Evolutionary conservation across 2,113 vertebrate genomes (phyloP), one percentile per base, ranked within the genome.

Genomic region (Brachypteracias leptosomus): DNA sequence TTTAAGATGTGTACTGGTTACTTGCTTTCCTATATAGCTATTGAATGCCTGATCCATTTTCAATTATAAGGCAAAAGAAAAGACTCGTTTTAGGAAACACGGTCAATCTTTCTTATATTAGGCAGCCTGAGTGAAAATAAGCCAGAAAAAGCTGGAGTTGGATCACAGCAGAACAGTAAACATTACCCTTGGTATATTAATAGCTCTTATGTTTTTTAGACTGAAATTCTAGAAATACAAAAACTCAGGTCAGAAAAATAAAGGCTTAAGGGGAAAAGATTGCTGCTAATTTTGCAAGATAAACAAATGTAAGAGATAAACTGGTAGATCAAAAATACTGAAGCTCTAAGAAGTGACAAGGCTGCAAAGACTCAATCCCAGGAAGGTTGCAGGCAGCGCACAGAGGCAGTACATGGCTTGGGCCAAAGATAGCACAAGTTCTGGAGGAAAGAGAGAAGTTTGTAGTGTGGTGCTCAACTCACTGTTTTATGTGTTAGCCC

Each of bases 401-500:
- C 19, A 61, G 29, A 55, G 22, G 13, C 2, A 6, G 13, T 22
- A 35, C 9, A 20, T 0, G 7, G 49, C 8, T 2, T 20, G 10
- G 16, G 25, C 36, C 66, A 80, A 42, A 68, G 62, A 67, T 1
- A 85, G 18, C 8, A 55, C 59, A 33, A 19, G 33, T 25, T 78
- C 57, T 74, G 21, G 40, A 77, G 49, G 66, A 75, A 65, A 46
- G 38, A 67, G 22, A 47, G 28, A 18, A 62, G 22, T 80, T 36
- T 66, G 14, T 55, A 31, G 6, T 54, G 5, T 16, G 25, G 49
- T 46, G 24, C 13, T 86, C 36, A 46, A 40, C n/a, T 49, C 40
- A 8, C n/a, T 88, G 11, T 14, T 62, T 55, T 31, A 14, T 16
- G 3, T 54, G 31, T n/a, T 83, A 70, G 46, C 25, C 3, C 25